Conservation (phyloP, 1,140 invertebrate species). For the Pseudobourletiella spinata region DNA sequence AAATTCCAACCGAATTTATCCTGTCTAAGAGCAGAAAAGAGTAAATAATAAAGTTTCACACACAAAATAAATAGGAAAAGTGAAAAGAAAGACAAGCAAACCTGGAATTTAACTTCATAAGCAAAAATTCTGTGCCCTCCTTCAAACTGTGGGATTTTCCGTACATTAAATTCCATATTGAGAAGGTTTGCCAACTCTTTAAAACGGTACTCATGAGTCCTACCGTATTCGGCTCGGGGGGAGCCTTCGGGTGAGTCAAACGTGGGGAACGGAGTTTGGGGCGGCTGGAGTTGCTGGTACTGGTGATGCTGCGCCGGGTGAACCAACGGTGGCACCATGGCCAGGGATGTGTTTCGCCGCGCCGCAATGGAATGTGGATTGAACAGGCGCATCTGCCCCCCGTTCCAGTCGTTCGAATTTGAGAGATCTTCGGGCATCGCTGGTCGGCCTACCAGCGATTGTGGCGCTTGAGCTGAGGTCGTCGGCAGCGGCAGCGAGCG, state of each 20-base stretch:
- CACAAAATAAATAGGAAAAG: not conserved
- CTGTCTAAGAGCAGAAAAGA: too few species aligned
- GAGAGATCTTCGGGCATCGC: too few species aligned
- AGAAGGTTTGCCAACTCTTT: not conserved
- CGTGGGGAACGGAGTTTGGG: not conserved
- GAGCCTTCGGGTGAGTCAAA: not conserved
- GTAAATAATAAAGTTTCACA: too few species aligned
- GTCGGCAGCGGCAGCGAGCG: too few species aligned
- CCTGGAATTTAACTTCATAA: not conserved
- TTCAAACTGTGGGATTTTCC: not conserved
- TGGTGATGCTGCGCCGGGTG: too few species aligned
- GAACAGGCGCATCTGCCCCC: too few species aligned
- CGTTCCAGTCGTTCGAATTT: too few species aligned
- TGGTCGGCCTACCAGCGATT: too few species aligned
- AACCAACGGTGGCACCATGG: not conserved
- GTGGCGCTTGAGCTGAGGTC: too few species aligned
- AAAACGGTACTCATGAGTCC: not conserved
- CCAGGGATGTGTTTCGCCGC: not conserved
- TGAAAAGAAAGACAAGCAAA: not conserved
- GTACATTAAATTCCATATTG: not conserved
- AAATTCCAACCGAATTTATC: not conserved
- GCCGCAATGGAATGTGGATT: too few species aligned
- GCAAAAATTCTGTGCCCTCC: not conserved
- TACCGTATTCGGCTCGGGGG: not conserved
- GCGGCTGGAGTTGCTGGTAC: not conserved